These are phyloP conservation scores for Natrix natrix DNA, from an alignment of 2,797 vertebrate genomes.

Conservation along the genomic window DNA sequence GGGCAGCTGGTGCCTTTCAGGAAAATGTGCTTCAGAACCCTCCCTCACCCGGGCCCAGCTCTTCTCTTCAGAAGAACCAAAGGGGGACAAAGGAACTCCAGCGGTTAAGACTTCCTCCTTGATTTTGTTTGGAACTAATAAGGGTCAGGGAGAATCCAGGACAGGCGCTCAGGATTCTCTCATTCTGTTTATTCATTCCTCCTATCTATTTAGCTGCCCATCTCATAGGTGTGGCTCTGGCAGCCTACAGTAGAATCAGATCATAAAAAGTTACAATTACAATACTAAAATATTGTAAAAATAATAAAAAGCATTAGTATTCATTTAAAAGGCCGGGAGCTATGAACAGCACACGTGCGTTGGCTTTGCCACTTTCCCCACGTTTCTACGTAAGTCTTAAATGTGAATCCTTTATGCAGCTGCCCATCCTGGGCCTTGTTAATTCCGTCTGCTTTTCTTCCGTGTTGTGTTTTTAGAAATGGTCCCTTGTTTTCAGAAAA, in stretches of 20 bases:
- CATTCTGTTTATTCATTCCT: background rate
- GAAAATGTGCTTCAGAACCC: background rate
- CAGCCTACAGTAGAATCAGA: background rate
- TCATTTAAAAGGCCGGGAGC: background rate
- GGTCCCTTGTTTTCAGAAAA: background rate
- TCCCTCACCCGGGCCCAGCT: background rate
- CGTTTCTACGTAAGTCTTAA: background rate
- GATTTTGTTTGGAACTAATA: background rate
- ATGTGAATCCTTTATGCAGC: background rate
- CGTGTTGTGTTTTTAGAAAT: background rate
- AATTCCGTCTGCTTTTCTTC: background rate
- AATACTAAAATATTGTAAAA: background rate
- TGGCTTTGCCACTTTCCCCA: background rate
- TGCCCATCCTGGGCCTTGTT: background rate
- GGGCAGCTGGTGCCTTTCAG: background rate
- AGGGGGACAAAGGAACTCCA: background rate
- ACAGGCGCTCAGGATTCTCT: background rate
- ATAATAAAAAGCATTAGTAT: background rate
- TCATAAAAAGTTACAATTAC: background rate
- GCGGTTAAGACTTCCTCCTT: background rate
- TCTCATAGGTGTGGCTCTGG: background rate
- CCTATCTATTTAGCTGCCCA: background rate
- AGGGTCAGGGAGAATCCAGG: background rate
- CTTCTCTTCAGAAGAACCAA: background rate
- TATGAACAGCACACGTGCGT: background rate